Percentiles rank a stretch among this genome's conserved stretches.
phyloP scores from a whole-genome alignment of 2,797 vertebrate species.

The Acrossocheilus fasciatus region DNA sequence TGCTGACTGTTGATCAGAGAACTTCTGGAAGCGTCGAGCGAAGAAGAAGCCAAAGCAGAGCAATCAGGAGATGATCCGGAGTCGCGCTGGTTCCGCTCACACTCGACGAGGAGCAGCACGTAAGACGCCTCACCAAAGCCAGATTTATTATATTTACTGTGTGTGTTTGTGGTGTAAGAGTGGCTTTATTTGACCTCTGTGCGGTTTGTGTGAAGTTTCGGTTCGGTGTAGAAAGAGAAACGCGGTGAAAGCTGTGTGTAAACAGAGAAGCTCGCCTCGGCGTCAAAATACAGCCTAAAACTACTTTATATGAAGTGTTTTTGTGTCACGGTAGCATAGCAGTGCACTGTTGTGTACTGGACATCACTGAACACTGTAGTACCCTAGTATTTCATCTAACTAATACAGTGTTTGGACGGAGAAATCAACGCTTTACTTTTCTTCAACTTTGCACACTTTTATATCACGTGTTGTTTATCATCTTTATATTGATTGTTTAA shows the following conservation, averaged over 20 bases:
- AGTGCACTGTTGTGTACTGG: not conserved
- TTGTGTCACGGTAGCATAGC: not conserved
- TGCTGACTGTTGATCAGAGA: not conserved
- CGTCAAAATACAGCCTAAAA: not conserved
- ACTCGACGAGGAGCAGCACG: not conserved
- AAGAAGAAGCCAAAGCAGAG: constrained; percentile 20
- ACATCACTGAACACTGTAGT: not conserved
- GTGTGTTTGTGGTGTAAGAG: not conserved
- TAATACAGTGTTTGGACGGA: not conserved
- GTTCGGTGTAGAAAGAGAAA: not conserved
- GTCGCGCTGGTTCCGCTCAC: not conserved
- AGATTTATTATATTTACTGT: no score
- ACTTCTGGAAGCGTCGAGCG: not conserved
- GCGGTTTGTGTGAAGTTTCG: not conserved
- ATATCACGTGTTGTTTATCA: no score
- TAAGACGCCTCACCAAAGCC: not conserved
- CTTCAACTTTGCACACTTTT: not conserved
- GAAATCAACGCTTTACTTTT: not conserved
- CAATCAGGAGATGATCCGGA: constrained; percentile 10
- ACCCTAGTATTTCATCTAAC: not conserved
- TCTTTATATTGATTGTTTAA: not conserved
- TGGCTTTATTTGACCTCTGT: not conserved
- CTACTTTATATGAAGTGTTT: not conserved
- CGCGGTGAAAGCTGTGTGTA: not conserved
- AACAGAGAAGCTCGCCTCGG: no score